phyloP scores from a whole-genome alignment of 2,888 invertebrate genomes.

The Aplocera efformata region DNA sequence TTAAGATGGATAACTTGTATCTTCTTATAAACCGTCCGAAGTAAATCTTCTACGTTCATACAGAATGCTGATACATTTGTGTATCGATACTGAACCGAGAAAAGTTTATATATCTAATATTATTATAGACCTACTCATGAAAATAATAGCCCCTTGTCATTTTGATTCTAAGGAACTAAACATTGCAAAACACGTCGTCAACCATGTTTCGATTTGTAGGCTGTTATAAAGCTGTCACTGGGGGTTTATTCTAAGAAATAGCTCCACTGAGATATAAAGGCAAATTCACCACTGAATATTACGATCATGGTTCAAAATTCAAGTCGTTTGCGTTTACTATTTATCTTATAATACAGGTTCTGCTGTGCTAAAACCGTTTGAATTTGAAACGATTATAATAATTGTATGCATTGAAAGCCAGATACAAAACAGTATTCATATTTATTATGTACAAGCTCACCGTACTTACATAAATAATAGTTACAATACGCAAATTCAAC shows the following conservation, averaged over 20 bases:
- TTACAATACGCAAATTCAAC: constrained; percentile 51
- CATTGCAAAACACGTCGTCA: constrained; percentile 20
- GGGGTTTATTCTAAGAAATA: no score
- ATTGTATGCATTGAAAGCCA: constrained; percentile 26
- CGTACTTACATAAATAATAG: constrained; percentile 41
- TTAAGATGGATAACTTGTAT: no score
- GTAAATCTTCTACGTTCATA: no score
- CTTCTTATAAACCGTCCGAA: no score
- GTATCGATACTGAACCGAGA: no score
- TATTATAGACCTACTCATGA: not conserved
- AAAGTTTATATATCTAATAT: no score
- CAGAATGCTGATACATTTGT: no score
- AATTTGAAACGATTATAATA: constrained; percentile 29
- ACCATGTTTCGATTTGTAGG: constrained; percentile 24
- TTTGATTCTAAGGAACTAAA: constrained; percentile 7
- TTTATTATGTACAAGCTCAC: constrained; percentile 34
- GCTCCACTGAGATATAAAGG: no score
- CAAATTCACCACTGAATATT: no score
- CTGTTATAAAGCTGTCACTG: constrained; percentile 29
- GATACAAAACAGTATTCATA: constrained; percentile 30
- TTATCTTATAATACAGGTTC: not conserved
- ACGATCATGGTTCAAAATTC: no score
- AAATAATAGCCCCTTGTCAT: constrained; percentile 4
- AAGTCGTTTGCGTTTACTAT: no score
- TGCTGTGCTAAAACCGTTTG: constrained; percentile 26